Evolutionary conservation across 2,113 vertebrate genomes (phyloP).

Genomic region (Nyctereutes procyonoides): DNA sequence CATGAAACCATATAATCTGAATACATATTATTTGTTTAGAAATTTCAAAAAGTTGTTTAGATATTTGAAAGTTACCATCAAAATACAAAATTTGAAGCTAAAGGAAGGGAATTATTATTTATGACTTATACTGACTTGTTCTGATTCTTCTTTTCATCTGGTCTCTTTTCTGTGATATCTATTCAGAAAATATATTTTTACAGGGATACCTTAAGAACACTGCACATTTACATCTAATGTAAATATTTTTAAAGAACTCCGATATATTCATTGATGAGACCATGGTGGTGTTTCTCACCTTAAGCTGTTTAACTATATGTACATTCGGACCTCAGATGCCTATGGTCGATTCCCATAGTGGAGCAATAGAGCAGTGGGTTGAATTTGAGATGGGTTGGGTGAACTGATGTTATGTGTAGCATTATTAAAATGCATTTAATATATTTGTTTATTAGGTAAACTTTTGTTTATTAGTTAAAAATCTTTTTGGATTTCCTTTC

Average conservation of each 20-base stretch:
- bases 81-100: background rate
- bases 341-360: background rate
- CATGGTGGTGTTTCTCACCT: background rate
- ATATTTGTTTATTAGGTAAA: background rate
- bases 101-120: background rate
- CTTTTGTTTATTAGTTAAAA: conserved; percentile 1
- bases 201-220: background rate
- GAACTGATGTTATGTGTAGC: background rate
- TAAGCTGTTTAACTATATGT: background rate
- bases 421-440: background rate
- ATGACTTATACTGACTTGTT: background rate
- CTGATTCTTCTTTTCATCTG: background rate
- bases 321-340: background rate
- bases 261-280: background rate
- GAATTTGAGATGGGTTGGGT: background rate
- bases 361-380: background rate
- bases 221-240: background rate
- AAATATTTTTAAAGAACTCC: background rate
- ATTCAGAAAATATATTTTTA: background rate
- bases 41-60: background rate
- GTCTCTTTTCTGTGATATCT: background rate
- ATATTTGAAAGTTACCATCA: background rate
- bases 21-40: background rate
- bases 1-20: background rate
- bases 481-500: background rate